A percentile compares a stretch with the other conserved stretches of the same genome.
phyloP scores from a whole-genome alignment of 2,888 invertebrate genomes.

The Hymenopus coronatus region DNA sequence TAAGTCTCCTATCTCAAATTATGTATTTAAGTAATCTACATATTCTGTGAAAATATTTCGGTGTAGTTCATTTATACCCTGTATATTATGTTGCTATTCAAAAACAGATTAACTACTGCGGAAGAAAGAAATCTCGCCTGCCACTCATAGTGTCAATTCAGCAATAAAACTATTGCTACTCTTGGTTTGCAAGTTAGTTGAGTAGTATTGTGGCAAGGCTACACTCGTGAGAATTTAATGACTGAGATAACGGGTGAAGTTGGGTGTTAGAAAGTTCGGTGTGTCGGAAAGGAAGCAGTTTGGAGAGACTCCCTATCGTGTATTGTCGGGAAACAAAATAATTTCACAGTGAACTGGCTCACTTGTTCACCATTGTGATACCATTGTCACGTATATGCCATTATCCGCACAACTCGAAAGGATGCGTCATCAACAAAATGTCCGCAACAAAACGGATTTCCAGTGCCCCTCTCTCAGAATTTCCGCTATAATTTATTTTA shows the following conservation, averaged over 20 bases:
- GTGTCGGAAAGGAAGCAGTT: not conserved
- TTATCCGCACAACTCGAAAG: not conserved
- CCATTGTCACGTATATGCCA: not conserved
- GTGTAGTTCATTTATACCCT: too few relatives aligned
- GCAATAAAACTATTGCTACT: not conserved
- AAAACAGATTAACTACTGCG: too few relatives aligned
- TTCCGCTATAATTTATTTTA: not conserved
- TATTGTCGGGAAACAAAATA: not conserved
- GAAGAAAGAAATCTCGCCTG: too few relatives aligned
- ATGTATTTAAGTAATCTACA: too few relatives aligned
- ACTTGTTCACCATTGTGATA: not conserved
- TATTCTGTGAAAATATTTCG: too few relatives aligned
- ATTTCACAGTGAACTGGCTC: not conserved
- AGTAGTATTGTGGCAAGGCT: not conserved
- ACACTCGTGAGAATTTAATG: not conserved
- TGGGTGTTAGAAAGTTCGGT: not conserved
- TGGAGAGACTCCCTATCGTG: not conserved
- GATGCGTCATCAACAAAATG: not conserved
- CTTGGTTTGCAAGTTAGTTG: not conserved
- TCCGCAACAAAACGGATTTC: not conserved
- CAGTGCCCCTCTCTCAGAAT: not conserved
- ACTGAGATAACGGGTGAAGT: not conserved
- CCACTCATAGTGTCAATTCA: too few relatives aligned
- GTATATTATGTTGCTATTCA: too few relatives aligned
- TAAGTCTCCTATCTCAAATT: too few relatives aligned